Conservation (phyloP, 1,140 invertebrate species). For the Onthophagus taurus region DNA sequence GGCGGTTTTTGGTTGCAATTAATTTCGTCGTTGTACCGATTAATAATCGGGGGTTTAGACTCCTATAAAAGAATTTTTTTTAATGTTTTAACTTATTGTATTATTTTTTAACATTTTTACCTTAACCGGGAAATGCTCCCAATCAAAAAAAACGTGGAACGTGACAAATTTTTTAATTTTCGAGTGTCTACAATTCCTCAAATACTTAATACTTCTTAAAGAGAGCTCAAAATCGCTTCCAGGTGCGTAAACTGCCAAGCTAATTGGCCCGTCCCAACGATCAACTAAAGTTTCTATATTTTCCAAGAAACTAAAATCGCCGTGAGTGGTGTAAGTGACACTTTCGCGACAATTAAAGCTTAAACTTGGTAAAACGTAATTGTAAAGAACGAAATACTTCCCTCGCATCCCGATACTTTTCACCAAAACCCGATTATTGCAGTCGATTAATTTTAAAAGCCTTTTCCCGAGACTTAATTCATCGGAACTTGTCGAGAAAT, state of each 20-base stretch:
- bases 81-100: constrained; percentile 1
- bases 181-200: constrained; percentile 41
- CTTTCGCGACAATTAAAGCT: constrained; percentile 47
- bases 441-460: too few relatives aligned
- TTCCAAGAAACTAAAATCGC: constrained; percentile 29
- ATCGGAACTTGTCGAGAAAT: too few relatives aligned
- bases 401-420: too few relatives aligned
- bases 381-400: constrained; percentile 77
- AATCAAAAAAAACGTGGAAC: constrained; percentile 57
- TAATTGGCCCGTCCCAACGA: constrained; percentile 51
- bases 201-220: constrained; percentile 47
- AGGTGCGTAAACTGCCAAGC: constrained; percentile 58
- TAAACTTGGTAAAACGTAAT: constrained; percentile 56
- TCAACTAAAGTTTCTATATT: constrained; percentile 27
- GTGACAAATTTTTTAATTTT: constrained; percentile 48
- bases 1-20: constrained; percentile 10
- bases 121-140: neutral
- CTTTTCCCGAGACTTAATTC: too few relatives aligned
- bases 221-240: constrained; percentile 52
- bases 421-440: too few relatives aligned
- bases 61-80: constrained; percentile 36
- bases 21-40: constrained; percentile 12
- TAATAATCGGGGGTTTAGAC: constrained; percentile 11
- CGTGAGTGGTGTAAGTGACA: constrained; percentile 55
- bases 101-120: too few relatives aligned